A percentile compares a stretch with the other conserved stretches of the same genome.
Conservation (phyloP, 2,888 invertebrate species). For the Agrotis segetum region DNA sequence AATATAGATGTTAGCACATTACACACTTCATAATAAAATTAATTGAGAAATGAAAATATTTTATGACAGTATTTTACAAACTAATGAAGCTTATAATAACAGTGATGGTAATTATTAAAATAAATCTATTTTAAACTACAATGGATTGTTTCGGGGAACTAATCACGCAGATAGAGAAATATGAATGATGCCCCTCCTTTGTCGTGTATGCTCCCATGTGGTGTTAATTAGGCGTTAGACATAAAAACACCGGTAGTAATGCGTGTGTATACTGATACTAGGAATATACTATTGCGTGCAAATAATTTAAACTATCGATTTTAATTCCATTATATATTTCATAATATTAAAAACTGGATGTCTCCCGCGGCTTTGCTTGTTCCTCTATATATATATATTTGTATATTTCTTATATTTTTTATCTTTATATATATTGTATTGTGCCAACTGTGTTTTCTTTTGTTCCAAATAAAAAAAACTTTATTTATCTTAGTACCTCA, state of each 20-base stretch:
- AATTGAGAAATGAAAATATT: constrained; percentile 15
- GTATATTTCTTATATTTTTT: too few species aligned
- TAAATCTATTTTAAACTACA: constrained; percentile 1
- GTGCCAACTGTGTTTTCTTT: too few species aligned
- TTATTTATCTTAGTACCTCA: too few species aligned
- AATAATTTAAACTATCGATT: not conserved
- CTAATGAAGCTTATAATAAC: constrained; percentile 9
- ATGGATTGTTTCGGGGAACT: constrained; percentile 48
- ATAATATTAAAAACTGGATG: too few species aligned
- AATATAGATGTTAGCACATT: not conserved
- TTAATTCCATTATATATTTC: not conserved
- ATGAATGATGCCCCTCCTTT: constrained; percentile 77
- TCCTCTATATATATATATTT: too few species aligned
- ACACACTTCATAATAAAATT: constrained; percentile 4
- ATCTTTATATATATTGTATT: too few species aligned
- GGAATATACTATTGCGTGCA: constrained; percentile 22
- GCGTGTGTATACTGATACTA: constrained; percentile 60
- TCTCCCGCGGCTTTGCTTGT: too few species aligned
- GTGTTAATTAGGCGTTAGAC: constrained; percentile 79
- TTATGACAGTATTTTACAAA: not conserved
- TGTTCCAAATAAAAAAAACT: too few species aligned
- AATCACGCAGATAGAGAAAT: constrained; percentile 67
- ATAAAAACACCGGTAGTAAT: constrained; percentile 72
- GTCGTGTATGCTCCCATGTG: constrained; percentile 82
- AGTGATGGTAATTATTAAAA: constrained; percentile 13